Conservation (phyloP, 2,888 invertebrate species). For the Calliopum simillimum region DNA sequence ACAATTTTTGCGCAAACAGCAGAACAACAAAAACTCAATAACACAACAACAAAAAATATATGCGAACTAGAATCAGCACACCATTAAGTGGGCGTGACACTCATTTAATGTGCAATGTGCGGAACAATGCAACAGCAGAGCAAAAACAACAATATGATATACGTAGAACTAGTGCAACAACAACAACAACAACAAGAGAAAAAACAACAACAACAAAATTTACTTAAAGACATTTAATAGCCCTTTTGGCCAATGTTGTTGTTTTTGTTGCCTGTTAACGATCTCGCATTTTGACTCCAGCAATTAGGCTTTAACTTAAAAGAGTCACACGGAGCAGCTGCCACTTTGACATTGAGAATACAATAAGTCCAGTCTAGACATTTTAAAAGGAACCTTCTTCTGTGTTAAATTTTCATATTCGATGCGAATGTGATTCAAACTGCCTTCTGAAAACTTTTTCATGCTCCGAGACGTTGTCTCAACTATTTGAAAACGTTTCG, state of each 20-base stretch:
- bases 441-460: too few species aligned
- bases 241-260: neutral
- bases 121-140: constrained; percentile 42
- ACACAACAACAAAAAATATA: constrained; percentile 12
- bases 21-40: neutral
- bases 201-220: too few species aligned
- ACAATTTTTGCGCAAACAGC: neutral
- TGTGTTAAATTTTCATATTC: too few species aligned
- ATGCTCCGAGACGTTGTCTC: too few species aligned
- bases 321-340: constrained; percentile 10
- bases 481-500: too few species aligned
- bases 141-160: constrained; percentile 35
- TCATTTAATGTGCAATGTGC: constrained; percentile 49
- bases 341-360: neutral
- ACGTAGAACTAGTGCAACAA: too few species aligned
- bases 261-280: constrained; percentile 6
- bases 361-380: too few species aligned
- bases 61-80: constrained; percentile 47
- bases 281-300: constrained; percentile 8
- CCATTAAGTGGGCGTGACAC: constrained; percentile 50
- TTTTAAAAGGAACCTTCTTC: too few species aligned
- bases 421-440: too few species aligned
- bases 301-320: constrained; percentile 6
- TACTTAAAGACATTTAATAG: too few species aligned
- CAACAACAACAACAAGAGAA: too few species aligned